Evolutionary conservation across 2,113 vertebrate genomes (phyloP).

Genomic region (Phylloscopus trochilus): DNA sequence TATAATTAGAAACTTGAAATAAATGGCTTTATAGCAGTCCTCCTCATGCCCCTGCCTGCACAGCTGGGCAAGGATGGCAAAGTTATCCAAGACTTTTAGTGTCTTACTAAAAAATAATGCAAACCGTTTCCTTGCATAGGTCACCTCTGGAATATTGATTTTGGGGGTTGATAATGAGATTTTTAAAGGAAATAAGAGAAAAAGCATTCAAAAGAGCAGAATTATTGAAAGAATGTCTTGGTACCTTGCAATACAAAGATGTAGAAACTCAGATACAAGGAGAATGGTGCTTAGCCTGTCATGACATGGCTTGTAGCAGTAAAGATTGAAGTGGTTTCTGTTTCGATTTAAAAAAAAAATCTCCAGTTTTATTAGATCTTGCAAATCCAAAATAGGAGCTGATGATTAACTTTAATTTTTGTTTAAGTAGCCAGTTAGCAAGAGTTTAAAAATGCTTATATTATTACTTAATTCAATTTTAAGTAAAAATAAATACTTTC

Average conservation of each 20-base stretch:
- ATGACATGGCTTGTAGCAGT: background rate
- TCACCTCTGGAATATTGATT: background rate
- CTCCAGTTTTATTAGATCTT: background rate
- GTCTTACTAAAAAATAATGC: background rate
- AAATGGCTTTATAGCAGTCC: background rate
- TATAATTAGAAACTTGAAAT: background rate
- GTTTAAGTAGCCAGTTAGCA: background rate
- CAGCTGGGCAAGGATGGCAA: background rate
- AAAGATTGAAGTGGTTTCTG: background rate
- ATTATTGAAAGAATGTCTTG: background rate
- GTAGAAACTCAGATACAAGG: background rate
- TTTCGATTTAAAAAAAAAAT: background rate
- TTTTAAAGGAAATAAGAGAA: background rate
- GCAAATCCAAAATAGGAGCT: background rate
- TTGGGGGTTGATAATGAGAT: background rate
- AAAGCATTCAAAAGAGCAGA: background rate
- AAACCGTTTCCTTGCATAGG: fast-evolving
- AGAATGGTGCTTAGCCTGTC: background rate
- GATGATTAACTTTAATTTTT: background rate
- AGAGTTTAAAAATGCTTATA: background rate
- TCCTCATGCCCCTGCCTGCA: background rate
- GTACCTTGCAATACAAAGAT: background rate
- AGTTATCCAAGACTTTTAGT: background rate
- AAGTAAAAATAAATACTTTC: background rate
- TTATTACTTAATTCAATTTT: background rate